Conservation (phyloP, 2,113 vertebrate species). For the Argyrosomus japonicus region DNA sequence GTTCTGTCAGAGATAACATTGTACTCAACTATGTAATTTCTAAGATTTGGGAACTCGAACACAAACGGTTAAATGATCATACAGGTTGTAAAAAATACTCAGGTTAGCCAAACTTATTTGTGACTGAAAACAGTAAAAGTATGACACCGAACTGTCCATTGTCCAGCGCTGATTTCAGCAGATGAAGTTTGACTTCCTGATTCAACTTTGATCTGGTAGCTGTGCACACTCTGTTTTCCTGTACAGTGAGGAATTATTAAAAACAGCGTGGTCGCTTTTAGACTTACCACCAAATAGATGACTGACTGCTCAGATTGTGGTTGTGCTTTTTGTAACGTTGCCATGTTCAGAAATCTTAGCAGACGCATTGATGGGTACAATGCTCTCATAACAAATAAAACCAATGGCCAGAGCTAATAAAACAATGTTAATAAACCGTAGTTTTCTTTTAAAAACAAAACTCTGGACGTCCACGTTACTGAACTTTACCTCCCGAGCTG, state of each 20-base stretch:
- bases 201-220: neutral
- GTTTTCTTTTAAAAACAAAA: conserved; percentile 3
- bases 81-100: neutral
- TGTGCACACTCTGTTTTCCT: neutral
- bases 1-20: neutral
- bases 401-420: neutral
- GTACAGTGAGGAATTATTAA: neutral
- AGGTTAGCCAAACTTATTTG: neutral
- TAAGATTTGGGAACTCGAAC: neutral
- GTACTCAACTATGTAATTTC: neutral
- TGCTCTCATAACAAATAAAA: neutral
- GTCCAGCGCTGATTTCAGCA: neutral
- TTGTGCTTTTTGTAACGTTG: neutral
- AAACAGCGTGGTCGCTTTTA: neutral
- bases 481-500: conserved; percentile 14
- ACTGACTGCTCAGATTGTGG: neutral
- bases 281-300: too few species aligned
- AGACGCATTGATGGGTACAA: neutral
- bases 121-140: neutral
- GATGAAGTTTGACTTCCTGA: neutral
- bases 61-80: neutral
- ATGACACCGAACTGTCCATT: neutral
- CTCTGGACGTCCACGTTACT: neutral
- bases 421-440: conserved; percentile 6
- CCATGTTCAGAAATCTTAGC: conserved; percentile 5